phyloP scores from a whole-genome alignment of 2,888 invertebrate species.

The Dynastes maya region DNA sequence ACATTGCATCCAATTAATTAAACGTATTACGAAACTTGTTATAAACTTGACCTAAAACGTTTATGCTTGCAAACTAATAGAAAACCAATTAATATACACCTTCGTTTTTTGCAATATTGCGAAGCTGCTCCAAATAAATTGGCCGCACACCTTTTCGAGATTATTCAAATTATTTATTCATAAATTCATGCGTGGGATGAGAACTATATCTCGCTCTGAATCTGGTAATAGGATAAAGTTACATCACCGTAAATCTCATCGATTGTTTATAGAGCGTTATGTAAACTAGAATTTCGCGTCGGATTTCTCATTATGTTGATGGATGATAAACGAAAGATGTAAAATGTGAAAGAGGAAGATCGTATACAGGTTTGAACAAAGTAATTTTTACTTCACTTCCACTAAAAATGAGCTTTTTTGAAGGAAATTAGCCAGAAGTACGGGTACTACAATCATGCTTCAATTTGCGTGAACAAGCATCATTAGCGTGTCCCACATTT shows the following conservation, averaged over 20 bases:
- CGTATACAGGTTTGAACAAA: neutral
- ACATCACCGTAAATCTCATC: conserved; percentile 2
- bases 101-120: neutral
- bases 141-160: neutral
- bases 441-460: no score
- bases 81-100: no score
- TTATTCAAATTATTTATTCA: neutral
- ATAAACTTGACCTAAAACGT: no score
- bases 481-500: no score
- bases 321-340: neutral
- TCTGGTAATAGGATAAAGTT: conserved; percentile 5
- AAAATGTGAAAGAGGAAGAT: neutral
- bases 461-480: no score
- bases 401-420: no score
- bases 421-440: no score
- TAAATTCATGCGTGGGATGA: conserved; percentile 3
- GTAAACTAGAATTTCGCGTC: neutral
- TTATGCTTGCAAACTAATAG: no score
- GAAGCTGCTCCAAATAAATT: conserved; percentile 1
- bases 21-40: no score
- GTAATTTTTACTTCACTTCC: no score
- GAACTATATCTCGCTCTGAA: neutral
- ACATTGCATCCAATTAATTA: no score
- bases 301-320: neutral
- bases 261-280: neutral